Evolutionary conservation across 1,140 invertebrate genomes (phyloP), one percentile per base, ranked within the genome.

Genomic region (Leguminivora glycinivorella): DNA sequence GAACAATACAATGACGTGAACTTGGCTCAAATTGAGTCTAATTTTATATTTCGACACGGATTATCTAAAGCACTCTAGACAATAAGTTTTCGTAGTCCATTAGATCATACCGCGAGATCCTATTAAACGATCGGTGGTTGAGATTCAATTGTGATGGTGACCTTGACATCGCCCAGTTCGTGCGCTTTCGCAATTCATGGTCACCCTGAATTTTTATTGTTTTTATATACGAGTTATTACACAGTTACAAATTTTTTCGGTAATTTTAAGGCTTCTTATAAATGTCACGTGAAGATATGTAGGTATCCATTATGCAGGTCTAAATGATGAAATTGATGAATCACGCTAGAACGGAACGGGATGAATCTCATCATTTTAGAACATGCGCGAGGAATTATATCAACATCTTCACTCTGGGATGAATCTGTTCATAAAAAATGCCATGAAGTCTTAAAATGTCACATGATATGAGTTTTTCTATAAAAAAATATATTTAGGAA

Each of bases 121-220:
- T 63, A 68, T 73, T 70, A 72, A 75, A 70, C 31, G 67, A 72
- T 75, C 68, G 60, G 67, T 74, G 72, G 66, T 72, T 71, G 71
- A 73, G 58, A 63, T 63, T 75, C 71, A 67, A 71, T 77, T 63
- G 40, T 47, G 31, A 47, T 22, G 70, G 47, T 10, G 66, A 56
- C 79, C 79, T 76, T 80, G 76, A 80, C 76, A 76, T 63, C 70
- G 43, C 43, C 38, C 70, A 72, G 72, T 75, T 24, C 71, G 76
- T 68, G 43, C 69, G 74, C 67, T 74, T 74, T 78, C 71, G 69
- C 66, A 70, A 75, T 63, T 78, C 76, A 81, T 24, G 79, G 79
- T 67, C 79, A 69, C 71, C 73, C 70, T 74, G 72, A 47, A 67
- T 69, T 75, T 77, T 79, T 72, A 69, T 26, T 74, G 69, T 78